Conservation (phyloP, 1,140 invertebrate genomes). For the Heterodera schachtii region DNA sequence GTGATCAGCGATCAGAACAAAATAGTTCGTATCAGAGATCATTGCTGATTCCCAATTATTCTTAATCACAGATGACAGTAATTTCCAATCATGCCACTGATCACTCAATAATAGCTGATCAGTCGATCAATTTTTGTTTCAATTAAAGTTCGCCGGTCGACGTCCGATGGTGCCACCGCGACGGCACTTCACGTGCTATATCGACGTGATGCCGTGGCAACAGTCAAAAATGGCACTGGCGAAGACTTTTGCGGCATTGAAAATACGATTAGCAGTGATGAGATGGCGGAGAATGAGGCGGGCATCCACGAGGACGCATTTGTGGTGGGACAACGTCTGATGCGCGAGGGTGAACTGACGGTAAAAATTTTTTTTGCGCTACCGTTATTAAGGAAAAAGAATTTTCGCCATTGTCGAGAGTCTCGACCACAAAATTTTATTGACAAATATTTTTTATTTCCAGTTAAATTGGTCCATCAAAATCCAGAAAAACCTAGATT, state of each 20-base stretch:
- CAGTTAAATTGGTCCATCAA: no score
- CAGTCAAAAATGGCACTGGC: background rate
- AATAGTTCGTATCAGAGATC: no score
- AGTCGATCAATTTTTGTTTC: background rate
- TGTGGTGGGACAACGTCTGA: constrained; percentile 57
- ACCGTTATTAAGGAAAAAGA: no score
- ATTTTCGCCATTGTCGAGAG: no score
- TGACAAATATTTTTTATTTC: no score
- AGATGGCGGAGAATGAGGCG: constrained; percentile 61
- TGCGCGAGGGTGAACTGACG: constrained; percentile 58
- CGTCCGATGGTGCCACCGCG: constrained; percentile 30
- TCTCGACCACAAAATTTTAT: no score
- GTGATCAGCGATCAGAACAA: no score
- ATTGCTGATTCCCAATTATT: no score
- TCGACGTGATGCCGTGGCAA: constrained; percentile 51
- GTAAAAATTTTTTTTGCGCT: constrained; percentile 8
- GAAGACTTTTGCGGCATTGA: constrained; percentile 64
- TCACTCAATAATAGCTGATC: background rate
- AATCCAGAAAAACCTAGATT: no score
- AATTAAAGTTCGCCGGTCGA: constrained; percentile 35
- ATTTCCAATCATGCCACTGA: no score
- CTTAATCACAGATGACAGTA: no score
- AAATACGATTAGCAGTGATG: constrained; percentile 59
- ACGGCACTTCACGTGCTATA: constrained; percentile 60
- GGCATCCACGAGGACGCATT: constrained; percentile 62